Evolutionary conservation across 2,888 invertebrate species (phyloP), one percentile per base, ranked within the genome.

Genomic region (Cephus pulcher): DNA sequence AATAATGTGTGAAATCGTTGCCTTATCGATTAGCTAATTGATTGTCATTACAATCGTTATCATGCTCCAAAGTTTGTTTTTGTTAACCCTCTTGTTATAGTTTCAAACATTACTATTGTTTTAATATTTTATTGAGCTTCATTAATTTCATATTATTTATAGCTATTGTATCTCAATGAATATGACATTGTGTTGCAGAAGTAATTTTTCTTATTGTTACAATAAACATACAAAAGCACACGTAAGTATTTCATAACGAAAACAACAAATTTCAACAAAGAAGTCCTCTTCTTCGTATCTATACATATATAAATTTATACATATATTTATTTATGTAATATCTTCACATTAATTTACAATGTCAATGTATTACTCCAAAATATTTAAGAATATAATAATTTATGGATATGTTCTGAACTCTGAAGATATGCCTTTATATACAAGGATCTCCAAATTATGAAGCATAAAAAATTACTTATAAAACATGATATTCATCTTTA

Each of bases 131-230:
- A 56, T 23, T 56, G 6, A 56, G 56, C 23, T 23, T 56, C 23
- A 6, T 23, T 56, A 56, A 33, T 77, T 69, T 77, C 68, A n/a
- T 69, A 40, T 73, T 75, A 35, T n/a, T n/a, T 71, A 35, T 35
- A 77, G 73, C 35, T 35, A 32, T 35, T 74, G 33, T 15, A 74
- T 74, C 6, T 74, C 35, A 34, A 33, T 33, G 30, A 74, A 34
- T 78, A 77, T 82, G 76, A 30, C 34, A 79, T 78, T 80, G 73
- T 74, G 75, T 56, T 74, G 35, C 40, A 74, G 76, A 68, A 76
- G 78, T 76, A 82, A 75, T 77, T 76, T 79, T 79, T 33, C 33
- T 69, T 76, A 69, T 75, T 68, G 34, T 69, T 76, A 75, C 74
- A 70, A 78, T 83, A 75, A 35, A 78, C 37, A 79, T 79, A 75